A percentile compares a stretch with the other conserved stretches of the same genome.
phyloP scores from a whole-genome alignment of 2,113 vertebrate species.

The Heterochromis multidens region DNA sequence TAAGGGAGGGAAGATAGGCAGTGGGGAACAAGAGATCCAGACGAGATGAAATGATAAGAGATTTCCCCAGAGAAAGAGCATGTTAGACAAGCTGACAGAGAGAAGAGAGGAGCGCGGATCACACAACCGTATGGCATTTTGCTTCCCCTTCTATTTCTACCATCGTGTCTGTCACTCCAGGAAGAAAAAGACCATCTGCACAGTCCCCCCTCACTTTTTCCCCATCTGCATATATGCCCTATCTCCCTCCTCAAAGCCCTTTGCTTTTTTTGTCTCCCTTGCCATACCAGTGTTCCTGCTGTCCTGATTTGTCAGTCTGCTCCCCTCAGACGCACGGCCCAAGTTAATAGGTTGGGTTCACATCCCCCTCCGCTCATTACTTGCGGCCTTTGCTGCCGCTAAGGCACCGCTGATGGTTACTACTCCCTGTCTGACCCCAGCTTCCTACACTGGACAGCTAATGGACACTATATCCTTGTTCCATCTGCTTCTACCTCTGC shows the following conservation, averaged over 20 bases:
- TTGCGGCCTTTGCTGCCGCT: constrained; percentile 8
- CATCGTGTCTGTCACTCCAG: constrained; percentile 42
- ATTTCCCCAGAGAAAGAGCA: constrained; percentile 42
- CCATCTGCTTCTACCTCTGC: background rate
- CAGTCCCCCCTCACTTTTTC: background rate
- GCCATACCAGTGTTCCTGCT: constrained; percentile 2
- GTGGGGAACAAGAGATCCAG: background rate
- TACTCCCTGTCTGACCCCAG: constrained; percentile 29
- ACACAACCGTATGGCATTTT: constrained; percentile 60
- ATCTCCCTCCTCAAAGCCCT: background rate
- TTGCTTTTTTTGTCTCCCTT: background rate
- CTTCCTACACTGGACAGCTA: constrained; percentile 25
- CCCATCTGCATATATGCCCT: background rate
- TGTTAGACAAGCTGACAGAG: constrained; percentile 35
- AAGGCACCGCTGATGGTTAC: constrained; percentile 15
- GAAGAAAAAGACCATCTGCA: constrained; percentile 48
- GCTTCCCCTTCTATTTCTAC: constrained; percentile 30
- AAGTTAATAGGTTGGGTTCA: constrained; percentile 40
- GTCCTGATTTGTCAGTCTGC: constrained; percentile 2
- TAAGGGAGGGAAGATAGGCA: background rate
- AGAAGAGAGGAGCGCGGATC: constrained; percentile 35
- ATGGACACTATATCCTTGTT: constrained; percentile 31
- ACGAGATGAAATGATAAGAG: constrained; percentile 39
- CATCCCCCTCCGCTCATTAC: constrained; percentile 26
- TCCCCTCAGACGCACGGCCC: background rate